Conservation (phyloP, 2,888 invertebrate species). For the Cephus sareptanus region DNA sequence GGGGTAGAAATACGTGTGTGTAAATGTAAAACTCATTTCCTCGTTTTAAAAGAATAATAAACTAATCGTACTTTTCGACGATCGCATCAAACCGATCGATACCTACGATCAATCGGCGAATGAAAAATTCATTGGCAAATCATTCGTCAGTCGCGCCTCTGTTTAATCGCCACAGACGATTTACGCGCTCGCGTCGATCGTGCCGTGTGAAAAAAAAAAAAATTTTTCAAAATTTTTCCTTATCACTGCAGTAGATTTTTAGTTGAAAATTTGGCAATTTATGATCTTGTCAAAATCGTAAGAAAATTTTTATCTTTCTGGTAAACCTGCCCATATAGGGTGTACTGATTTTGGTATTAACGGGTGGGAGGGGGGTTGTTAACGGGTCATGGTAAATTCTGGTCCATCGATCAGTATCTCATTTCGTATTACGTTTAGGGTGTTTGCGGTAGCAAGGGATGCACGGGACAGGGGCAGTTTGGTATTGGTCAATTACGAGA, state of each 20-base stretch:
- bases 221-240: background rate
- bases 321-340: background rate
- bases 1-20: constrained; percentile 31
- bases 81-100: constrained; percentile 28
- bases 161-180: background rate
- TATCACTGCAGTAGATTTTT: background rate
- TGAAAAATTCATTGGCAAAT: constrained; percentile 42
- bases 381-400: background rate
- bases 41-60: constrained; percentile 51
- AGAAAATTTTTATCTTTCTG: background rate
- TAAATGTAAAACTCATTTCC: constrained; percentile 51
- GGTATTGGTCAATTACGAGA: background rate
- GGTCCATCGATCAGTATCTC: background rate
- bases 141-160: constrained; percentile 13
- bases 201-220: background rate
- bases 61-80: constrained; percentile 39
- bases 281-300: background rate
- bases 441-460: background rate
- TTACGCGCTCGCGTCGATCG: background rate
- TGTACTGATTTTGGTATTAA: background rate
- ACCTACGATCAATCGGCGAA: constrained; percentile 28
- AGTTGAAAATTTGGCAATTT: background rate
- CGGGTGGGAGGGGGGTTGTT: background rate
- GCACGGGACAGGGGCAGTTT: background rate
- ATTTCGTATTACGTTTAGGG: background rate